phyloP scores from a whole-genome alignment of 2,888 invertebrate genomes.

The Pristionchus japonicus region DNA sequence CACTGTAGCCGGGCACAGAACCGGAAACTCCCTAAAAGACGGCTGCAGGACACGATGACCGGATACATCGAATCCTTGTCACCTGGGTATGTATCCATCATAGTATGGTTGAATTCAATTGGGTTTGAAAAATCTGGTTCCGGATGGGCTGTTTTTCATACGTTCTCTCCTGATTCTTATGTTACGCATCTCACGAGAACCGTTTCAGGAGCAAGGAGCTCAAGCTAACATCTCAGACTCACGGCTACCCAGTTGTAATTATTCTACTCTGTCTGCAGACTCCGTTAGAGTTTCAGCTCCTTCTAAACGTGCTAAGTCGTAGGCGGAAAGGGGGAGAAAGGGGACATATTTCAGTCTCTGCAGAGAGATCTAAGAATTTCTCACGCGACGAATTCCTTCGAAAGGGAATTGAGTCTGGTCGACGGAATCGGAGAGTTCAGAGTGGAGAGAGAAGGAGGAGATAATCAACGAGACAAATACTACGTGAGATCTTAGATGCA shows the following conservation, averaged over 20 bases:
- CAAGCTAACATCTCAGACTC: not conserved
- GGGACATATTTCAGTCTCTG: not conserved
- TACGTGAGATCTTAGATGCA: not conserved
- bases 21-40: no score
- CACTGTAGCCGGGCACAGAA: no score
- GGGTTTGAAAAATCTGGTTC: no score
- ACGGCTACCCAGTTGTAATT: not conserved
- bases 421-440: not conserved
- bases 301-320: not conserved
- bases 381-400: not conserved
- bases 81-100: no score
- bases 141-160: no score
- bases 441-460: not conserved
- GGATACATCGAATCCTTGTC: no score
- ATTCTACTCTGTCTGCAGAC: not conserved
- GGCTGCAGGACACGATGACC: no score
- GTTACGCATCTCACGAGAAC: not conserved
- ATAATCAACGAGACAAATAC: not conserved
- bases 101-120: no score
- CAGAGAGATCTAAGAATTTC: not conserved
- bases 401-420: not conserved
- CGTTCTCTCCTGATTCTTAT: no score
- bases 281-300: not conserved
- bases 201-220: not conserved
- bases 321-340: not conserved